These are phyloP conservation scores for Serripes groenlandicus DNA, from an alignment of 2,888 invertebrate genomes.

Conservation along the genomic window DNA sequence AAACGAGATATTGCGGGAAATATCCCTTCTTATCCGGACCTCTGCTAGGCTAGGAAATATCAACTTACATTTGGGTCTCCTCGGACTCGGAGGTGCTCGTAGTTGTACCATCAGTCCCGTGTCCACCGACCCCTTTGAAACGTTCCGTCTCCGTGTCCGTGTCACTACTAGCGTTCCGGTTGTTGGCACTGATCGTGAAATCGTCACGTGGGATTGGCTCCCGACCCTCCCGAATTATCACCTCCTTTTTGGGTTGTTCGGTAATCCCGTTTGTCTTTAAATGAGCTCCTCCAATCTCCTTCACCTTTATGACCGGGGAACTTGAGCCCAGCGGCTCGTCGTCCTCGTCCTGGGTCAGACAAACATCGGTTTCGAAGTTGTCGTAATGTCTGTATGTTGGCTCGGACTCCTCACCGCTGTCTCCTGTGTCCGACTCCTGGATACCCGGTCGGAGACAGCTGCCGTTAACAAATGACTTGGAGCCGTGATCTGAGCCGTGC, in stretches of 20 bases:
- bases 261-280: neutral
- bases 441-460: conserved; percentile 63
- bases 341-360: conserved; percentile 73
- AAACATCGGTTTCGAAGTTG: conserved; percentile 74
- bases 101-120: conserved; percentile 68
- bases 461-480: conserved; percentile 20
- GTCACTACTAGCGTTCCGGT: conserved; percentile 68
- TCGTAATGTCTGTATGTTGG: conserved; percentile 72
- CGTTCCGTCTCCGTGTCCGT: conserved; percentile 72
- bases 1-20: no score
- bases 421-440: conserved; percentile 72
- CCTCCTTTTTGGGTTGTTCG: conserved; percentile 14
- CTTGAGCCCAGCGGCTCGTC: conserved; percentile 60
- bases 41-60: no score
- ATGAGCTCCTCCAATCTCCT: conserved; percentile 32
- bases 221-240: conserved; percentile 28
- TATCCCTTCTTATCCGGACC: no score
- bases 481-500: conserved; percentile 1
- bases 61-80: conserved; percentile 76
- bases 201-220: conserved; percentile 39
- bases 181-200: conserved; percentile 25
- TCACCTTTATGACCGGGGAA: conserved; percentile 27
- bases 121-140: conserved; percentile 55
- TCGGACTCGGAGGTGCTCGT: conserved; percentile 74
- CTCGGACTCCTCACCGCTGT: conserved; percentile 73